A percentile compares a stretch with the other conserved stretches of the same genome.
Evolutionary conservation across 2,888 invertebrate species (phyloP).

Genomic region (Epistrophe grossulariae): DNA sequence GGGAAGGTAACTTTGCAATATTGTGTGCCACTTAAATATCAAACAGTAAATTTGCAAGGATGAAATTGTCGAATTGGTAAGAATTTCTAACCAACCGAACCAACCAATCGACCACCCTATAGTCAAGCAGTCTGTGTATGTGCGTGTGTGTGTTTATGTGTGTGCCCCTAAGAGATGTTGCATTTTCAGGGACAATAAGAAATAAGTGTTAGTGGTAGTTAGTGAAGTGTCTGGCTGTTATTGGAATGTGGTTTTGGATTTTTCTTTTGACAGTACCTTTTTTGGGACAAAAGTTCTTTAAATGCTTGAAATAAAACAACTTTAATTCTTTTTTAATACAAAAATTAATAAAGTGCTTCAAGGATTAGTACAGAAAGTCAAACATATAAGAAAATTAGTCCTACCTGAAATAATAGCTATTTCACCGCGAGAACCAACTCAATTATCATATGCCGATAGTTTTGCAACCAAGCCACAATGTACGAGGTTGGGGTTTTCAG

Average conservation of each 20-base stretch:
- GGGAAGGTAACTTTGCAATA: conserved; percentile 29
- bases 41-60: conserved; percentile 51
- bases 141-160: too few species aligned
- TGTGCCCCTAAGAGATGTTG: background rate
- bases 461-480: too few species aligned
- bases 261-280: background rate
- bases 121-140: background rate
- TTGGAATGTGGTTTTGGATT: conserved; percentile 1
- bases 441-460: too few species aligned
- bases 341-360: too few species aligned
- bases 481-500: too few species aligned
- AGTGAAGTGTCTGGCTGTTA: conserved; percentile 20
- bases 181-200: conserved; percentile 8
- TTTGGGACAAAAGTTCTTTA: too few species aligned
- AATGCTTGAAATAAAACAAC: too few species aligned
- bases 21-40: conserved; percentile 50
- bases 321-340: too few species aligned
- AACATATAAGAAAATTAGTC: too few species aligned
- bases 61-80: conserved; percentile 49
- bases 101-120: background rate
- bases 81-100: background rate
- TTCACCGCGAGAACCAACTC: too few species aligned
- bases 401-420: too few species aligned
- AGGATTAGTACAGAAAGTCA: too few species aligned
- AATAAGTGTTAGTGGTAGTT: conserved; percentile 11